Evolutionary conservation across 2,797 vertebrate species (phyloP), one percentile per base, ranked within the genome.

Genomic region (Naso thynnoides): DNA sequence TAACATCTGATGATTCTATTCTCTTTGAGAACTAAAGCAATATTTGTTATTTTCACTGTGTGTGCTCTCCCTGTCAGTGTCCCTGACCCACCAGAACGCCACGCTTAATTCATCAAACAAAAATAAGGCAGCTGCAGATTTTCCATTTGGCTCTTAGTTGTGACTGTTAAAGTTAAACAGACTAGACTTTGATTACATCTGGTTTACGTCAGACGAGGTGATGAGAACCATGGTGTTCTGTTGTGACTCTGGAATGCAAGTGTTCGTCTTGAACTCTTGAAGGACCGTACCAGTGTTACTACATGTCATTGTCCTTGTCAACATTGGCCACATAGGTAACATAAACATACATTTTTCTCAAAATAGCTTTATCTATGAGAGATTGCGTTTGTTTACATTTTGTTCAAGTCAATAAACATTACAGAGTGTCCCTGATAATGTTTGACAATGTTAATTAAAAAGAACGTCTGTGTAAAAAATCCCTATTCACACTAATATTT

Each of bases 131-230:
- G 70, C 70, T 53, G 53, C 67, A 84, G 60, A 80, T 83, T 78
- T 86, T 88, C 78, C 70, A 57, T 66, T 88, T 78, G 84, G 76
- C 78, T 83, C 64, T 67, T 68, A 87, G 57, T 70, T 45, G 47
- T 68, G 79, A 78, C 79, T 57, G 80, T 68, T 79, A 60, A 88
- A 83, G 42, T 29, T 16, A 86, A 87, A 88, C 89, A 86, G 82
- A 78, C 75, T 55, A 29, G 58, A 67, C 72, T 76, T 82, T 79
- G 73, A 85, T 86, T 89, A 81, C 56, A 86, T 86, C 87, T 91
- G 90, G 74, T 85, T 79, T 67, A 60, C 58, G 73, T 91, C 86
- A 82, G 47, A 73, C 19, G 3, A 70, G 39, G 65, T 61, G 81
- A 86, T 78, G 82, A 78, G 68, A 85, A 66, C 78, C 67, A 48